Conservation (phyloP, 1,140 invertebrate genomes). For the Brachionus manjavacas region DNA sequence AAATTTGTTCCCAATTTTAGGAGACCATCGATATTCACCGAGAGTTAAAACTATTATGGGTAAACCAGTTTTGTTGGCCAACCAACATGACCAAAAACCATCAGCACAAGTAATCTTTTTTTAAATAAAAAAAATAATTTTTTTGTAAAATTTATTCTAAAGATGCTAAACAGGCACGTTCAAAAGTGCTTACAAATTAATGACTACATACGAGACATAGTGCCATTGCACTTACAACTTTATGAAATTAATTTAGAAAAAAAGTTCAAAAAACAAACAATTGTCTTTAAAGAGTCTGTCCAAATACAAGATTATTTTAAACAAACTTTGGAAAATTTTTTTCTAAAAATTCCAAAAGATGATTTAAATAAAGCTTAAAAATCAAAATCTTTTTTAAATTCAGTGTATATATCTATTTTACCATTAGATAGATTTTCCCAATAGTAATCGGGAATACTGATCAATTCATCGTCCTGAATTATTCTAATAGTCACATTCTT, state of each 20-base stretch:
- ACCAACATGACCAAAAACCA: not conserved
- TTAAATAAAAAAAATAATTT: not conserved
- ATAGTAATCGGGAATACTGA: not conserved
- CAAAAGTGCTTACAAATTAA: slow-evolving; percentile 9
- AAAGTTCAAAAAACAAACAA: slow-evolving; percentile 30
- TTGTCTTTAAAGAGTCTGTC: not conserved
- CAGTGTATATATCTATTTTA: not conserved
- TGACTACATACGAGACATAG: slow-evolving; percentile 2
- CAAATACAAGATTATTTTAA: slow-evolving; percentile 22
- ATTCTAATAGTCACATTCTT: slow-evolving; percentile 1
- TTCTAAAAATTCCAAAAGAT: slow-evolving; percentile 1
- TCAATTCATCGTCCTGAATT: not conserved
- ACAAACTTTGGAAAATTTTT: slow-evolving; percentile 27
- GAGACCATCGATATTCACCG: slow-evolving; percentile 14
- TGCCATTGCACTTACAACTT: slow-evolving; percentile 23
- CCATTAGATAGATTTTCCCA: slow-evolving; percentile 29
- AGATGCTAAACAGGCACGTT: not conserved
- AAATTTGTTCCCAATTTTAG: slow-evolving; percentile 22
- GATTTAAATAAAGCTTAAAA: slow-evolving; percentile 3
- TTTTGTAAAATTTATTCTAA: not conserved
- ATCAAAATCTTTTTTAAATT: slow-evolving; percentile 35
- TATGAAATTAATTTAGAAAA: slow-evolving; percentile 30
- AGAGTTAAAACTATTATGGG: not conserved
- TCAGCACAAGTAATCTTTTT: not conserved
- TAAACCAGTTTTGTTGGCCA: not conserved